A percentile compares a stretch with the other conserved stretches of the same genome.
These are phyloP conservation scores for Xiphorhynchus erythropygius DNA, from an alignment of 2,797 vertebrate genomes.

Conservation along the genomic window DNA sequence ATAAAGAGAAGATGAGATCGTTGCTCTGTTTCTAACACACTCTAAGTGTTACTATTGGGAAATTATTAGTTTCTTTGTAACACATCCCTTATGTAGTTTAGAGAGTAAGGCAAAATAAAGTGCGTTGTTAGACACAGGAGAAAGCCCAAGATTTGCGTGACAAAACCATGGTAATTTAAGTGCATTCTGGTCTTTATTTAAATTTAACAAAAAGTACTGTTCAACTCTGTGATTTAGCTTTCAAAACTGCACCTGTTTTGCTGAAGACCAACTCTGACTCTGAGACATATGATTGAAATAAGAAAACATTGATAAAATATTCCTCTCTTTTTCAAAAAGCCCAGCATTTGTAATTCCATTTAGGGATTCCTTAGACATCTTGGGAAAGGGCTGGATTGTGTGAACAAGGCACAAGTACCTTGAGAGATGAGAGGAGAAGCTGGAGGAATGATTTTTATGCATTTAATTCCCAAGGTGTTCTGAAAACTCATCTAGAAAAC, in stretches of 20 bases:
- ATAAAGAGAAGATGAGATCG: background rate
- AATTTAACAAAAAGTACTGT: background rate
- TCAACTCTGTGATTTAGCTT: background rate
- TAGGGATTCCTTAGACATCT: background rate
- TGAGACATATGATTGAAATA: background rate
- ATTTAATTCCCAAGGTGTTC: background rate
- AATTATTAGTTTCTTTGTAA: background rate
- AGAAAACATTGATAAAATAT: background rate
- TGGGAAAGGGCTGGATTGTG: background rate
- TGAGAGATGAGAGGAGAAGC: background rate
- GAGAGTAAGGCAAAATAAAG: background rate
- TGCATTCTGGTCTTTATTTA: background rate
- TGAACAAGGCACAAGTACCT: background rate
- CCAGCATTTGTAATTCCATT: background rate
- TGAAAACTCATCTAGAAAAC: background rate
- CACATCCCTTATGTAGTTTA: background rate
- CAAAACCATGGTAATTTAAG: background rate
- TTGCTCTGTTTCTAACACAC: background rate
- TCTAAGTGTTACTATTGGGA: background rate
- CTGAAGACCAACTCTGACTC: background rate
- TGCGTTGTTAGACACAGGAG: background rate
- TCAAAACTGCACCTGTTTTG: background rate
- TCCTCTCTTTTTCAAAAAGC: background rate
- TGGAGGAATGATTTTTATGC: background rate
- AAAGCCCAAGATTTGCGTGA: background rate